A percentile compares a stretch with the other conserved stretches of the same genome.
Evolutionary conservation across 2,113 vertebrate species (phyloP).

Genomic region (Mustelus asterias): DNA sequence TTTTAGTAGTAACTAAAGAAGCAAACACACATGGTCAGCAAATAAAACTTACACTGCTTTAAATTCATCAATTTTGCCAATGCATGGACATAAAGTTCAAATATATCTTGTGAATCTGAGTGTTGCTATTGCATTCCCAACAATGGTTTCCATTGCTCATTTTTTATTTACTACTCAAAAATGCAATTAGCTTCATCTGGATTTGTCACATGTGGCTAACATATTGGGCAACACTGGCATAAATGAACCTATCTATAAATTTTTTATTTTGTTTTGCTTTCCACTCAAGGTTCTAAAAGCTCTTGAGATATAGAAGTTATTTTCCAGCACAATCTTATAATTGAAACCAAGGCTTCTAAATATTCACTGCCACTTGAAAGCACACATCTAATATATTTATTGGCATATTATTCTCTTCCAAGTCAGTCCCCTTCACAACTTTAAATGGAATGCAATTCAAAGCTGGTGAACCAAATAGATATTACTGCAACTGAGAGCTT

Average conservation of each 20-base stretch:
- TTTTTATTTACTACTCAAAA: slow-evolving; percentile 6
- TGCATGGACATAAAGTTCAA: too few species aligned
- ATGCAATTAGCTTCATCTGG: not conserved
- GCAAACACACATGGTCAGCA: too few species aligned
- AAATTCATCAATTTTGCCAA: too few species aligned
- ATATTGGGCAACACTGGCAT: not conserved
- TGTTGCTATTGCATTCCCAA: not conserved
- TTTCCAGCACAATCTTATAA: not conserved
- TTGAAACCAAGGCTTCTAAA: slow-evolving; percentile 14
- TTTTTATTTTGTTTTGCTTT: slow-evolving; percentile 10
- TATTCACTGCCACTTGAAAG: not conserved
- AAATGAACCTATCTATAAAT: not conserved
- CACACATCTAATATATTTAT: not conserved
- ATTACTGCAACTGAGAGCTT: too few species aligned
- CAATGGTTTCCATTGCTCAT: not conserved
- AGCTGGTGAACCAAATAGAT: too few species aligned
- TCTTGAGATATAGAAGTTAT: not conserved
- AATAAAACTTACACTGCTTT: too few species aligned
- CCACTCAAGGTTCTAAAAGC: not conserved
- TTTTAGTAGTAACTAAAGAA: too few species aligned
- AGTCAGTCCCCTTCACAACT: slow-evolving; percentile 9
- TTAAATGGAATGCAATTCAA: too few species aligned
- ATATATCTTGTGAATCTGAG: not conserved
- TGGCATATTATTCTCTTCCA: not conserved
- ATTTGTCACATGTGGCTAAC: not conserved